A percentile compares a stretch with the other conserved stretches of the same genome.
These are phyloP conservation scores for Dicerorhinus sumatrensis DNA, from an alignment of 2,113 vertebrate genomes.

Conservation along the genomic window DNA sequence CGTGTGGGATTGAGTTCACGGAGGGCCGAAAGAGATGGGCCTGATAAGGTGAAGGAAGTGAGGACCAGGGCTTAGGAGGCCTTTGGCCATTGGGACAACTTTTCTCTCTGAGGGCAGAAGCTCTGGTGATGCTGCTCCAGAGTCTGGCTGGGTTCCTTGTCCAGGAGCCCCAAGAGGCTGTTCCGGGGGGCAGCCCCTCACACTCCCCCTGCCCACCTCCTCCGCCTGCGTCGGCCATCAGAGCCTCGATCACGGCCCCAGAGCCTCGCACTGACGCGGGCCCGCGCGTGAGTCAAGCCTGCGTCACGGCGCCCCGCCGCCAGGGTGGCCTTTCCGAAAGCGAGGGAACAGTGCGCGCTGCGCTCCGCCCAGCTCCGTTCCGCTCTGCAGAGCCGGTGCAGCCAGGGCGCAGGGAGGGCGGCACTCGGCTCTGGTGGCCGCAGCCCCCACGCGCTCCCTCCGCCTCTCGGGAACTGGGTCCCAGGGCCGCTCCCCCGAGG, in stretches of 20 bases:
- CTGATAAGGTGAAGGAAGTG: not conserved
- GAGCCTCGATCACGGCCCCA: slow-evolving; percentile 46
- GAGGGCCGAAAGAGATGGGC: not conserved
- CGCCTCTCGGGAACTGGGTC: not conserved
- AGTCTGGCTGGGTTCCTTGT: not conserved
- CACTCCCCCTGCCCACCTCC: not conserved
- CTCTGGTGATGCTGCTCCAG: not conserved
- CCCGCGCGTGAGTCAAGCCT: slow-evolving; percentile 87
- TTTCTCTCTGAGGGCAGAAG: not conserved
- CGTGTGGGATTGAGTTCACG: not conserved
- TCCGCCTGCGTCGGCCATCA: slow-evolving; percentile 28
- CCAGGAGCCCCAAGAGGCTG: not conserved
- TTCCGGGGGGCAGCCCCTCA: not conserved
- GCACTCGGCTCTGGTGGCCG: not conserved
- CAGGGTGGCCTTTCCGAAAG: slow-evolving; percentile 78
- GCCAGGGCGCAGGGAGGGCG: slow-evolving; percentile 44
- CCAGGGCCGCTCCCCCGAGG: slow-evolving; percentile 3
- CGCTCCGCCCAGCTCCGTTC: slow-evolving; percentile 81
- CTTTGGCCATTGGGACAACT: not conserved
- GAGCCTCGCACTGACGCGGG: slow-evolving; percentile 83
- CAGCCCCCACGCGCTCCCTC: not conserved
- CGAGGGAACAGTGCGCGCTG: slow-evolving; percentile 76
- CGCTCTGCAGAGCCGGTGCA: slow-evolving; percentile 77
- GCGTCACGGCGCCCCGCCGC: slow-evolving; percentile 86
- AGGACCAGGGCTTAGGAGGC: not conserved